These are phyloP conservation scores for Ispidina lecontei DNA, from an alignment of 2,797 vertebrate genomes.

Conservation along the genomic window DNA sequence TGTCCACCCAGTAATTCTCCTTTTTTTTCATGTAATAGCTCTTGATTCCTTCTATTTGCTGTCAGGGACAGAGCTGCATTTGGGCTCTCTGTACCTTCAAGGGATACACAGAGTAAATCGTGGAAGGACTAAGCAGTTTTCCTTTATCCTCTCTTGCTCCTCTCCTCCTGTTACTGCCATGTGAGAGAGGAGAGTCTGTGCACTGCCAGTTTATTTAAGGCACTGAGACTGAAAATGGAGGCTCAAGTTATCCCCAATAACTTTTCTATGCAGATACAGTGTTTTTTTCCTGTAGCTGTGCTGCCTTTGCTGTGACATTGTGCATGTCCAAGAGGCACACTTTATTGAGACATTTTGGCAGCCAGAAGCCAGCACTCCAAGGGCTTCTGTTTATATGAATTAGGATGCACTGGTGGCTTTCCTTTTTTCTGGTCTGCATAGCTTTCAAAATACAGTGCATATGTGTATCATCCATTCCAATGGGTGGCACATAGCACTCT, in stretches of 20 bases:
- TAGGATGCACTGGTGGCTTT: neutral
- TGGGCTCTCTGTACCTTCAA: neutral
- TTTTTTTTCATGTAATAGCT: neutral
- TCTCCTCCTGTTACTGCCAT: neutral
- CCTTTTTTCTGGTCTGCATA: neutral
- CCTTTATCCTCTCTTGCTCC: neutral
- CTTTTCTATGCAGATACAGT: neutral
- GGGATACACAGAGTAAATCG: neutral
- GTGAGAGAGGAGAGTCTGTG: neutral
- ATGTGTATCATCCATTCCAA: neutral
- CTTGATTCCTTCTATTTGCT: neutral
- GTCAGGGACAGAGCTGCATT: neutral
- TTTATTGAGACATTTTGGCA: neutral
- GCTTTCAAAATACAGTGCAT: neutral
- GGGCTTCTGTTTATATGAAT: neutral
- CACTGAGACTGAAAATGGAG: neutral
- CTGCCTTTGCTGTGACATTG: neutral
- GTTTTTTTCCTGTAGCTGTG: neutral
- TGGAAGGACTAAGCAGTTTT: neutral
- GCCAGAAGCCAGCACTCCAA: neutral
- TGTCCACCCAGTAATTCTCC: neutral
- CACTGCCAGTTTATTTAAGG: neutral
- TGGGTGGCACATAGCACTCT: neutral
- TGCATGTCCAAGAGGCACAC: neutral
- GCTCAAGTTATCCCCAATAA: neutral